Base-by-base conservation (phyloP, 2,113 vertebrate species). In the Syrmaticus mikado region DNA sequence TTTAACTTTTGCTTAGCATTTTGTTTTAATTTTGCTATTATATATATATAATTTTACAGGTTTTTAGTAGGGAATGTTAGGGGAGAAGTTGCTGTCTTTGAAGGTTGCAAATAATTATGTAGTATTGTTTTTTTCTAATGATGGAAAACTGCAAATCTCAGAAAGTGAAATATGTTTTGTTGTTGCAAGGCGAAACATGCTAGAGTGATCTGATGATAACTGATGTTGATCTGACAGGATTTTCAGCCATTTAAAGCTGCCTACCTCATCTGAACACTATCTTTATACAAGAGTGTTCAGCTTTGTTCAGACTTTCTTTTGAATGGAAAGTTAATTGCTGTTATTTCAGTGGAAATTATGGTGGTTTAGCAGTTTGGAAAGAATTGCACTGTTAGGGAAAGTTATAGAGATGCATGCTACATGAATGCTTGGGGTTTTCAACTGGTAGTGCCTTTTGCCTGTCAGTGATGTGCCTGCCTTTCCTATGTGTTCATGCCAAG, bases 221-320 rank as follows among this genome's bases (percentile, higher is more conserved):
- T 85, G 85, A 52, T 92, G 68, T 81, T 95, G 82, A 93, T 95
- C 93, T 93, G 61, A 53, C 82, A 86, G 81, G 89, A 61, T 88
- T 94, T 60, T 91, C 30, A 64, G 68, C 43, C 85, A 43, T 81
- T 95, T 68, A 88, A 41, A 90, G 83, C 32, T 86, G 10, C 38
- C 76, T 74, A 93, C 32, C 34, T 20, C 10, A 81, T 64, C 55
- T 86, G 65, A 90, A 81, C 52, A 6, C 25, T 60, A 18, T 5
- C 66, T 95, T 85, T 89, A 78, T 67, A 55, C 11, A 72, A 83
- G 46, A 50, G 40, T 48, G 5, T 95, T 88, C 57, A 65, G 60
- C 55, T 82, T 85, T 92, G 75, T 83, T 94, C 78, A 14, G 45
- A 41, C 67, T 87, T 92, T 85, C 77, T 91, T 94, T 89, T 71